Base-by-base conservation (phyloP, 1,140 invertebrate species). In the Phocides pigmalion region DNA sequence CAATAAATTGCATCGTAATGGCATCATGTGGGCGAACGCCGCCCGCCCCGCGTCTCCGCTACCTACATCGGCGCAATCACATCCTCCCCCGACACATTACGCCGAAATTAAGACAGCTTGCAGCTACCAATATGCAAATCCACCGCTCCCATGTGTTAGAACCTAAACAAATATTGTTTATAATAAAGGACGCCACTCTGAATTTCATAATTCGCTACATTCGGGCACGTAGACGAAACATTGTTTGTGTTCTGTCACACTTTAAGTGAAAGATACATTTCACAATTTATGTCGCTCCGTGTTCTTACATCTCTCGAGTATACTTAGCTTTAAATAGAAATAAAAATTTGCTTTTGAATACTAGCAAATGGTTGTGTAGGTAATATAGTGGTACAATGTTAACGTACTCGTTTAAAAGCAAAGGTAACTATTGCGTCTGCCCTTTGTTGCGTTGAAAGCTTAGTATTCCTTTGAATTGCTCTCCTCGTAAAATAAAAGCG, bases 401-500 rank as follows among this genome's bases (percentile, higher is more conserved):
- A 42, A 56, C 37, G 20, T 56, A 42, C 39, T 46, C 61, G 65
- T 69, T 58, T 64, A 64, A 41, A 64, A 42, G 62, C 62, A 53
- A 72, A 61, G 56, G 71, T 71, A 77, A 74, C 75, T 77, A 81
- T 77, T 83, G 62, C 64, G 66, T 69, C 50, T 67, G 51, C 65
- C 76, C 74, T 84, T 81, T 76, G 74, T 84, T 79, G 72, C 73
- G 66, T 74, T 68, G 70, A 72, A 81, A 53, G 72, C 69, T 54
- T 50, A 73, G 69, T 78, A 79, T 84, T 72, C 76, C 83, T 88
- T 90, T 87, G 85, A 88, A 87, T 80, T 75, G 74, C 68, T 79
- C 66, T 61, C 70, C 74, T 65, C 64, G 71, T 81, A 70, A 76
- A 82, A 81, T 82, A 82, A 86, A 87, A 81, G 78, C 75, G 76